A percentile compares a stretch with the other conserved stretches of the same genome.
phyloP scores from a whole-genome alignment of 2,113 vertebrate species.

The Trogon surrucura region DNA sequence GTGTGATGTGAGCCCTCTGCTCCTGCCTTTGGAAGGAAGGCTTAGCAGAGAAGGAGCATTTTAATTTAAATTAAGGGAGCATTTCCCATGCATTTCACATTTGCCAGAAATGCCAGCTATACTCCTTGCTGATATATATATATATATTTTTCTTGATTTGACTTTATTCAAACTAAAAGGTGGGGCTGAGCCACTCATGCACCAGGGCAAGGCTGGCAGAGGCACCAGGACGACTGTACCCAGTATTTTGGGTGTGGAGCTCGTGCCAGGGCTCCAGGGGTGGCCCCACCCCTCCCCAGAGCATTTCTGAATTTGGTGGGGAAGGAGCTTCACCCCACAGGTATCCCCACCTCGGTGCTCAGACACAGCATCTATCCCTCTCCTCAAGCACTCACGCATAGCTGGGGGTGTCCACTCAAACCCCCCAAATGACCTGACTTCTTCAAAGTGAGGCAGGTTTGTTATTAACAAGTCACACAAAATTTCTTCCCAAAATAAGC shows the following conservation, averaged over 20 bases:
- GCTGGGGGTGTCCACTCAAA: background rate
- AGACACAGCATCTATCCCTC: background rate
- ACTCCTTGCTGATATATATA: background rate
- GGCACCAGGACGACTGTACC: accelerated
- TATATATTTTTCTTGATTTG: background rate
- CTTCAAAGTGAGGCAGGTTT: background rate
- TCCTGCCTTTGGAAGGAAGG: background rate
- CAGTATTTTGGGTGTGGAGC: background rate
- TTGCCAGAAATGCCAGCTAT: background rate
- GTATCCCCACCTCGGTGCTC: background rate
- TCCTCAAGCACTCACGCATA: background rate
- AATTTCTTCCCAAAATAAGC: background rate
- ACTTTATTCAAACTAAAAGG: background rate
- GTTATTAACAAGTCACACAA: background rate
- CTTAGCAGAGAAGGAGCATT: background rate
- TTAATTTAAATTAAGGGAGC: background rate
- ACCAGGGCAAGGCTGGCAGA: background rate
- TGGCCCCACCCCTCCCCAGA: background rate
- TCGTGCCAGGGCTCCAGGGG: background rate
- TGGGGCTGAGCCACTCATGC: background rate
- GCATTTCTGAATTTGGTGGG: background rate
- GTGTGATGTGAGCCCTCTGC: background rate
- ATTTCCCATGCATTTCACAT: background rate
- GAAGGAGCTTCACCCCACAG: background rate
- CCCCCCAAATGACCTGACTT: background rate